A percentile compares a stretch with the other conserved stretches of the same genome.
phyloP scores from a whole-genome alignment of 2,113 vertebrate genomes.

The Pao palembangensis region DNA sequence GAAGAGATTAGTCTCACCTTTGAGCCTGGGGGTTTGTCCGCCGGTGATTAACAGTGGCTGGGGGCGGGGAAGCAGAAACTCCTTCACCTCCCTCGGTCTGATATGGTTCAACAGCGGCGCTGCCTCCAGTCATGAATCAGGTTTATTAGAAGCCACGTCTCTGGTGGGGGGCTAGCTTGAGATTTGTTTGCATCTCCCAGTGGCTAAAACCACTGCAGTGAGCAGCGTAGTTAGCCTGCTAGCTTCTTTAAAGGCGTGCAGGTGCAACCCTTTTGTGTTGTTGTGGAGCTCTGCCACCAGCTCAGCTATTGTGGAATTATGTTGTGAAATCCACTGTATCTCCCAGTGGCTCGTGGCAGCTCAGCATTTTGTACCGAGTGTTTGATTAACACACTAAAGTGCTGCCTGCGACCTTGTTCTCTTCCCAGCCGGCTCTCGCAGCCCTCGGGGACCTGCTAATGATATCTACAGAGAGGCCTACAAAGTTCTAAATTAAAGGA shows the following conservation, averaged over 20 bases:
- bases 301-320: background rate
- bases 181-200: too few species aligned
- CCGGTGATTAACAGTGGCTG: too few species aligned
- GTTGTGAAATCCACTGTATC: background rate
- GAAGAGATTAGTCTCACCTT: too few species aligned
- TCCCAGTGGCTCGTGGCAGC: background rate
- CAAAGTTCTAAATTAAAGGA: constrained; percentile 1
- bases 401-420: constrained; percentile 10
- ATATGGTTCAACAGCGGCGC: too few species aligned
- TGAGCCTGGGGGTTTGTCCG: too few species aligned
- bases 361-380: background rate
- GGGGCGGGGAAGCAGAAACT: too few species aligned
- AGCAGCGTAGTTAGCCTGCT: too few species aligned
- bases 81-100: too few species aligned
- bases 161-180: too few species aligned
- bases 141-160: too few species aligned
- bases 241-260: too few species aligned
- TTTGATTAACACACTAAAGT: constrained; percentile 31
- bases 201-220: too few species aligned
- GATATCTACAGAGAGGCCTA: constrained; percentile 13
- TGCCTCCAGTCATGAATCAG: background rate
- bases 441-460: constrained; percentile 5
- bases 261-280: background rate
- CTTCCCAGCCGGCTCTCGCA: constrained; percentile 3
- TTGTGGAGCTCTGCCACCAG: background rate